A percentile compares a stretch with the other conserved stretches of the same genome.
phyloP scores from a whole-genome alignment of 2,113 vertebrate genomes.

The Ovibos moschatus region DNA sequence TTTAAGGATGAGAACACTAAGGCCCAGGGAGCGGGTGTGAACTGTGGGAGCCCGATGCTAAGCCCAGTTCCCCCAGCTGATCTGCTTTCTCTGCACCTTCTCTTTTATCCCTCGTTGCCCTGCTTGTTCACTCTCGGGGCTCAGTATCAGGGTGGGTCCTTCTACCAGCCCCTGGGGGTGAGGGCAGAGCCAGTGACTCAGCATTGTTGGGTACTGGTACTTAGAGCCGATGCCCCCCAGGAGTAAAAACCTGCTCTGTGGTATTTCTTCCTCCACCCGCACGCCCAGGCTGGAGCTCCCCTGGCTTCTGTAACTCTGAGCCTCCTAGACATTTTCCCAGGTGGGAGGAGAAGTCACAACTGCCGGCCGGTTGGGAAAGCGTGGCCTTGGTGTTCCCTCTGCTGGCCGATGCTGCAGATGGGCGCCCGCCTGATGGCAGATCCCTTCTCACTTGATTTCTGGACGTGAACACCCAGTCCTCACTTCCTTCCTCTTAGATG shows the following conservation, averaged over 20 bases:
- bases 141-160: neutral
- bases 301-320: neutral
- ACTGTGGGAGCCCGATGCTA: neutral
- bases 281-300: neutral
- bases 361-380: neutral
- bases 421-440: accelerated
- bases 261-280: neutral
- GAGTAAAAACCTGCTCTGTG: neutral
- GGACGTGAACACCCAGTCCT: neutral
- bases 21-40: neutral
- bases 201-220: neutral
- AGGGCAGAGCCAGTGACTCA: neutral
- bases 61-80: neutral
- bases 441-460: accelerated
- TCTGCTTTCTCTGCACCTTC: neutral
- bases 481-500: neutral
- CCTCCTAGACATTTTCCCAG: neutral
- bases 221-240: accelerated
- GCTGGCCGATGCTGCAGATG: neutral
- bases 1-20: neutral
- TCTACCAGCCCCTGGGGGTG: too few species aligned
- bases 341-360: accelerated
- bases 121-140: too few species aligned
- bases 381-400: constrained; percentile 52
- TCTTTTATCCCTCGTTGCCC: neutral